Conservation (phyloP, 2,797 vertebrate species). For the Gephyroberyx darwinii region DNA sequence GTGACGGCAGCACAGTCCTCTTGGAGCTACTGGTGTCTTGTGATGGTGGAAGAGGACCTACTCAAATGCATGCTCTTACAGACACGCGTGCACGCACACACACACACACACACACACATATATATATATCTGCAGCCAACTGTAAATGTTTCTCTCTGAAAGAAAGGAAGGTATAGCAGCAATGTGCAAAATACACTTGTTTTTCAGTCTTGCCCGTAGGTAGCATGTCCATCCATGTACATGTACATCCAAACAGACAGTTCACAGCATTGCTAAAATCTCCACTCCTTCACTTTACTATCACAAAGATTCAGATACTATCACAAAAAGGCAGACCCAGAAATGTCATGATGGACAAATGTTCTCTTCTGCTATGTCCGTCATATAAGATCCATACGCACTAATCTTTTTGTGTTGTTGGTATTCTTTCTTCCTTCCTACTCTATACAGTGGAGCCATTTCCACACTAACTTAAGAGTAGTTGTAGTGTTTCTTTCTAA, state of each 20-base stretch:
- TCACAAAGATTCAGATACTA: background rate
- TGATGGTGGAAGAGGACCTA: conserved; percentile 78
- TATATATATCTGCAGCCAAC: background rate
- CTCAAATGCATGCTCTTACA: conserved; percentile 50
- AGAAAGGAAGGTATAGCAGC: background rate
- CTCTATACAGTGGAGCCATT: background rate
- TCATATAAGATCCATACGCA: background rate
- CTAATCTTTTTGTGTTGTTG: conserved; percentile 31
- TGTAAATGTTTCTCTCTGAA: background rate
- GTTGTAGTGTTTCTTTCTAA: background rate
- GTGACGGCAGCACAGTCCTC: conserved; percentile 79
- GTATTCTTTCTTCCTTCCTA: background rate
- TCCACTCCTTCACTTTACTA: too few species aligned
- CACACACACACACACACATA: conserved; percentile 15
- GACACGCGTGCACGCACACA: conserved; percentile 23
- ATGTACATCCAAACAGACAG: too few species aligned
- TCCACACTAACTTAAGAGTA: conserved; percentile 1
- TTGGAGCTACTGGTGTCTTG: conserved; percentile 78
- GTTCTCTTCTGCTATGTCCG: conserved; percentile 21
- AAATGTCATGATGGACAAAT: background rate
- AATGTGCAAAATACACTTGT: too few species aligned
- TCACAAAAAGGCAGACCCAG: background rate
- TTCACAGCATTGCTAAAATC: too few species aligned
- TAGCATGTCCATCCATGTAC: background rate
- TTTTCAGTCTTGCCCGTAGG: too few species aligned